Conservation (phyloP, 2,113 vertebrate genomes). For the Egretta garzetta region DNA sequence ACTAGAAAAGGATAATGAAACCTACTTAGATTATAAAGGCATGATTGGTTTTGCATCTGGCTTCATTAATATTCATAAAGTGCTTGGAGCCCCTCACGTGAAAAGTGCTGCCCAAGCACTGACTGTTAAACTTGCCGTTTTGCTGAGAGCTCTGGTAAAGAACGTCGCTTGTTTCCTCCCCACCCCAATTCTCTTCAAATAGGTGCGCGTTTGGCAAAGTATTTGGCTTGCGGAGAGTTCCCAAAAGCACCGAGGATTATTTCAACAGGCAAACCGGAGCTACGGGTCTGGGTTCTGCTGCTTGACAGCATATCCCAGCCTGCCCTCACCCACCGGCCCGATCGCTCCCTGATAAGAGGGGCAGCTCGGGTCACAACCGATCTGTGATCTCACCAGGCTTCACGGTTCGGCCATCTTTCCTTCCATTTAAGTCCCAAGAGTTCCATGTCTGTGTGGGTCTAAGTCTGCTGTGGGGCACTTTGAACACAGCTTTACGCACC, state of each 20-base stretch:
- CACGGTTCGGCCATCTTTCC: neutral
- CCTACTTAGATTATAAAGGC: neutral
- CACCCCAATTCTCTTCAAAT: neutral
- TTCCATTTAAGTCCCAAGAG: neutral
- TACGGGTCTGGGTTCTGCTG: neutral
- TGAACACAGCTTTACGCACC: neutral
- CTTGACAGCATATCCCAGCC: neutral
- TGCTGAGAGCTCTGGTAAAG: neutral
- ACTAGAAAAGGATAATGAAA: neutral
- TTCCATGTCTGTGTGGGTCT: neutral
- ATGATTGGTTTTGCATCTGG: neutral
- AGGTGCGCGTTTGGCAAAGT: neutral
- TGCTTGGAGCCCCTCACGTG: neutral
- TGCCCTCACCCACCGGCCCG: neutral
- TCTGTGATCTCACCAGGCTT: neutral
- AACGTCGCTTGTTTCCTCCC: neutral
- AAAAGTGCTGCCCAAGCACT: neutral
- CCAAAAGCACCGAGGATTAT: neutral
- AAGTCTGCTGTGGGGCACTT: neutral
- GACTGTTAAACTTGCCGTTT: constrained; percentile 33
- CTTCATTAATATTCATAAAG: constrained; percentile 44
- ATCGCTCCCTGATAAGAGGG: neutral
- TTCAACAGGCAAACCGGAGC: neutral
- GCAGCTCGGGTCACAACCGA: neutral
- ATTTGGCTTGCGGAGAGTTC: neutral